Conservation (phyloP, 2,113 vertebrate genomes). For the Microcebus murinus region DNA sequence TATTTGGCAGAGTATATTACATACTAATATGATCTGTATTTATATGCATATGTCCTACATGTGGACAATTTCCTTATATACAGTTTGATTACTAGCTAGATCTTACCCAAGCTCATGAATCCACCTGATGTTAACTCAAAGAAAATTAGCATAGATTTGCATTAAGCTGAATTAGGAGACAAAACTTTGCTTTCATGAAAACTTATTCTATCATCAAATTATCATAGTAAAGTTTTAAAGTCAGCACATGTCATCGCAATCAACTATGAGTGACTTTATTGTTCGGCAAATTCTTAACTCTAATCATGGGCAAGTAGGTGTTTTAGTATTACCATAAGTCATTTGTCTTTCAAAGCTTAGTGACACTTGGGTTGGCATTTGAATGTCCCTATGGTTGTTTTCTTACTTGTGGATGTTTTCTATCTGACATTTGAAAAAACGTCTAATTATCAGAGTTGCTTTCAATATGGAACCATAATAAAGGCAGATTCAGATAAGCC, state of each 20-base stretch:
- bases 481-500: neutral
- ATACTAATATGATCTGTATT: neutral
- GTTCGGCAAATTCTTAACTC: slow-evolving; percentile 15
- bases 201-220: neutral
- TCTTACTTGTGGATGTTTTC: neutral
- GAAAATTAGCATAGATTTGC: neutral
- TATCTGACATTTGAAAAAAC: neutral
- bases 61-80: neutral
- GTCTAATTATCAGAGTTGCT: neutral
- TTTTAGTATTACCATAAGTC: neutral
- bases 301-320: neutral
- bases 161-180: neutral
- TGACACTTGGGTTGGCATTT: neutral
- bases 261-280: neutral
- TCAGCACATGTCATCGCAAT: neutral
- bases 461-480: neutral
- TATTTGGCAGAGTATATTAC: neutral
- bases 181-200: neutral
- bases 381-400: neutral
- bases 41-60: neutral
- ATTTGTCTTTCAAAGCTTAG: neutral
- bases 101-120: neutral
- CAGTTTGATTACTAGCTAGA: neutral
- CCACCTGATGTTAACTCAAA: neutral
- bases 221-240: neutral